Conservation (phyloP, 2,888 invertebrate species). For the Diaperis boleti region DNA sequence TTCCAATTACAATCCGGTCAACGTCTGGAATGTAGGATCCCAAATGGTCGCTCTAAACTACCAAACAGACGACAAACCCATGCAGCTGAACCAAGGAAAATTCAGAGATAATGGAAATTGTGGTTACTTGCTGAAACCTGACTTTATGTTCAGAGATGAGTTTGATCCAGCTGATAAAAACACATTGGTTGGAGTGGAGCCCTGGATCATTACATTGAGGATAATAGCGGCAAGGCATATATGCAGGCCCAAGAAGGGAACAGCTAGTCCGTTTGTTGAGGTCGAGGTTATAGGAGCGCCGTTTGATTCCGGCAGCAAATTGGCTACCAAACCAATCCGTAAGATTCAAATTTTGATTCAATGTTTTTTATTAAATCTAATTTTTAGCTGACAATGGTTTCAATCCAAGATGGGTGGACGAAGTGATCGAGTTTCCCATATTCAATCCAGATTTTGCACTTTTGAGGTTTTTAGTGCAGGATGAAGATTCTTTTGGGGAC, state of each 20-base stretch:
- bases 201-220: constrained; percentile 77
- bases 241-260: constrained; percentile 84
- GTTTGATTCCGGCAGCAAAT: constrained; percentile 85
- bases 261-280: constrained; percentile 91
- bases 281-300: constrained; percentile 91
- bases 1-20: constrained; percentile 95
- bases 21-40: constrained; percentile 95
- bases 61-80: constrained; percentile 94
- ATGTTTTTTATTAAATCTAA: neutral
- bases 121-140: constrained; percentile 93
- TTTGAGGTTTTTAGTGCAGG: constrained; percentile 89
- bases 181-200: constrained; percentile 71
- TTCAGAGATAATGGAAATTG: constrained; percentile 93
- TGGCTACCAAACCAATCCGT: constrained; percentile 88
- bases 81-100: constrained; percentile 96
- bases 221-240: constrained; percentile 93
- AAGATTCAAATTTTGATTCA: constrained; percentile 62
- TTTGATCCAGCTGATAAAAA: constrained; percentile 83
- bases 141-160: constrained; percentile 84
- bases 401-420: constrained; percentile 93
- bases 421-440: constrained; percentile 82
- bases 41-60: constrained; percentile 99
- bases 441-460: constrained; percentile 86
- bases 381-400: constrained; percentile 89
- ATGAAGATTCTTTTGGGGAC: constrained; percentile 98